A percentile compares a stretch with the other conserved stretches of the same genome.
Evolutionary conservation across 2,888 invertebrate genomes (phyloP).

Genomic region (Pyrochroa serraticornis): DNA sequence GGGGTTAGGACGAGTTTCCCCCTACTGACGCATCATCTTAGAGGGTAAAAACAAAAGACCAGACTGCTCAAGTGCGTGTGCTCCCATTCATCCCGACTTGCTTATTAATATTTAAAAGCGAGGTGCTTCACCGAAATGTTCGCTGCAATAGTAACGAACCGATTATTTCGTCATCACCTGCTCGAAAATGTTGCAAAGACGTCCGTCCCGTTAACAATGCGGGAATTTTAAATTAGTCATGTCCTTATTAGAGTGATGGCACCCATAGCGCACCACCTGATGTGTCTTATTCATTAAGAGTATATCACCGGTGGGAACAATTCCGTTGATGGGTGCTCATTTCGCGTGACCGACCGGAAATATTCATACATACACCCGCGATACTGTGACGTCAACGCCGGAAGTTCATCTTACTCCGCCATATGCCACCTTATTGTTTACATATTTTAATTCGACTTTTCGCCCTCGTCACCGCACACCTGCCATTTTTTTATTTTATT

Average conservation of each 20-base stretch:
- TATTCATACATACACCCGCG: conserved; percentile 47
- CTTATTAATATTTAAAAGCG: conserved; percentile 45
- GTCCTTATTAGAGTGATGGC: conserved; percentile 9
- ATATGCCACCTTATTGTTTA: conserved; percentile 49
- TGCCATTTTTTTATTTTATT: neutral
- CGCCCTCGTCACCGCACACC: conserved; percentile 7
- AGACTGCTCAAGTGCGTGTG: conserved; percentile 48
- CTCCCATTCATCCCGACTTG: conserved; percentile 34
- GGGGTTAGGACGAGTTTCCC: conserved; percentile 36
- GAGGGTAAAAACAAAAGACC: conserved; percentile 48
- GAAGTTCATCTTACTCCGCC: conserved; percentile 50
- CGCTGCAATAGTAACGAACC: too few species aligned
- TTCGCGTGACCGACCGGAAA: conserved; percentile 56
- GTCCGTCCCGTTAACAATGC: too few species aligned
- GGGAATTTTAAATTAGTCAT: neutral
- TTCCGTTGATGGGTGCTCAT: conserved; percentile 47
- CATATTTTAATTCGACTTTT: conserved; percentile 24
- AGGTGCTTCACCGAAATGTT: too few species aligned
- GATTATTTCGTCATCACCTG: too few species aligned
- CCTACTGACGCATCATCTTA: conserved; percentile 47
- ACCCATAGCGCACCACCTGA: conserved; percentile 40
- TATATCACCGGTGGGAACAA: conserved; percentile 46
- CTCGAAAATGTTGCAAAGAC: too few species aligned
- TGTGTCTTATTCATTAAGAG: conserved; percentile 50
- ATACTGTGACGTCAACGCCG: conserved; percentile 46